Percentiles rank a stretch among this genome's conserved stretches.
These are phyloP conservation scores for Isichthys henryi DNA, from an alignment of 2,113 vertebrate genomes.

Conservation along the genomic window DNA sequence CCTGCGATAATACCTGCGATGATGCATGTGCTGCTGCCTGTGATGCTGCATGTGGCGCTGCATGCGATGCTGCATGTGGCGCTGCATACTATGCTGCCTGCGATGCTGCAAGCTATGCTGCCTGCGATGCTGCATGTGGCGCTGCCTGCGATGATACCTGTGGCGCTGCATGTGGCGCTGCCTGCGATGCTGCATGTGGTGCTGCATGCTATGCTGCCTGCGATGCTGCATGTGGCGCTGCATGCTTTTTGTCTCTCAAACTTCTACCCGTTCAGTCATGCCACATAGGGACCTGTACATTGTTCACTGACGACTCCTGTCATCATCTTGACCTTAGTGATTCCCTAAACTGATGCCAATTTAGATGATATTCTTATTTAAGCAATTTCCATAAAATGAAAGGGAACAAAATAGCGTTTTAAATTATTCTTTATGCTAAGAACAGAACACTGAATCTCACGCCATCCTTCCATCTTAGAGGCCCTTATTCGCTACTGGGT, in stretches of 20 bases:
- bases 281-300: background rate
- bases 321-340: background rate
- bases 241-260: background rate
- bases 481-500: background rate
- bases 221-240: no score
- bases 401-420: background rate
- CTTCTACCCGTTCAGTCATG: background rate
- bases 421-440: background rate
- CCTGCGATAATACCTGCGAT: background rate
- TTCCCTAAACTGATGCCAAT: background rate
- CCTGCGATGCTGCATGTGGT: background rate
- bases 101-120: no score
- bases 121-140: no score
- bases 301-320: background rate
- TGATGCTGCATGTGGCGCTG: background rate
- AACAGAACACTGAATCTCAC: background rate
- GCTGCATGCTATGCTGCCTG: no score
- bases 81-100: no score
- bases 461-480: background rate
- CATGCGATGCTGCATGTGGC: no score
- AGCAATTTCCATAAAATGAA: background rate
- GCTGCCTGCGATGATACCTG: no score
- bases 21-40: background rate
- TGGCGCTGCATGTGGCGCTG: no score
- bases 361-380: background rate